phyloP scores from a whole-genome alignment of 2,888 invertebrate genomes.

The Chironomus riparius region DNA sequence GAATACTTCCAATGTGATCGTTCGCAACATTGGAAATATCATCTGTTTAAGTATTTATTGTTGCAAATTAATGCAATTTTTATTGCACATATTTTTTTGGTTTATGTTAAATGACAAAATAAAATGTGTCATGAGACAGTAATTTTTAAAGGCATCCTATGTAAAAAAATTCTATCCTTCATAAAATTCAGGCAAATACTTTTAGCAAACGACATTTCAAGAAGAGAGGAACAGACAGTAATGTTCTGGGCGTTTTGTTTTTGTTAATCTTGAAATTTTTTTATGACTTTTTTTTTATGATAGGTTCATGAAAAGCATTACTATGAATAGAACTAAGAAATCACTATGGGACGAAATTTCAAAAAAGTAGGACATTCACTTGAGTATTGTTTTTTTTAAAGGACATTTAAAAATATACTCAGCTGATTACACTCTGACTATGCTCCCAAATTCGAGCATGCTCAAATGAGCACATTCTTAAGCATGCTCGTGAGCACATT shows the following conservation, averaged over 20 bases:
- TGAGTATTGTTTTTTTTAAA: too few relatives aligned
- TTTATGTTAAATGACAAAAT: neutral
- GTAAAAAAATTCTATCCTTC: neutral
- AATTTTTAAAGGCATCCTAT: neutral
- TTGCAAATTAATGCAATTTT: slow-evolving; percentile 1
- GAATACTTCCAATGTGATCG: neutral
- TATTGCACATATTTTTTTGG: neutral
- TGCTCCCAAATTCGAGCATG: too few relatives aligned
- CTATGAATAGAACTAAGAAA: neutral
- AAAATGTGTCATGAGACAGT: neutral
- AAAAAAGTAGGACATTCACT: too few relatives aligned
- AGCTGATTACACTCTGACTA: too few relatives aligned
- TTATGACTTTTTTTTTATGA: neutral
- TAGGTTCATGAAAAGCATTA: neutral
- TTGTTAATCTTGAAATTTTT: neutral
- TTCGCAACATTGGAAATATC: neutral
- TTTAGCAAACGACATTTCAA: neutral
- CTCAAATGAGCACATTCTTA: too few relatives aligned
- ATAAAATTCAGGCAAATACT: neutral
- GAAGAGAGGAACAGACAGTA: neutral
- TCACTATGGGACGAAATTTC: too few relatives aligned
- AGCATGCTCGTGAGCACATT: too few relatives aligned
- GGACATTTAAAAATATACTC: too few relatives aligned
- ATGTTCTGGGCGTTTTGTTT: neutral
- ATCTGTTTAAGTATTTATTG: neutral